A percentile compares a stretch with the other conserved stretches of the same genome.
phyloP scores from a whole-genome alignment of 2,888 invertebrate species.

The Ormyrus pomaceus region DNA sequence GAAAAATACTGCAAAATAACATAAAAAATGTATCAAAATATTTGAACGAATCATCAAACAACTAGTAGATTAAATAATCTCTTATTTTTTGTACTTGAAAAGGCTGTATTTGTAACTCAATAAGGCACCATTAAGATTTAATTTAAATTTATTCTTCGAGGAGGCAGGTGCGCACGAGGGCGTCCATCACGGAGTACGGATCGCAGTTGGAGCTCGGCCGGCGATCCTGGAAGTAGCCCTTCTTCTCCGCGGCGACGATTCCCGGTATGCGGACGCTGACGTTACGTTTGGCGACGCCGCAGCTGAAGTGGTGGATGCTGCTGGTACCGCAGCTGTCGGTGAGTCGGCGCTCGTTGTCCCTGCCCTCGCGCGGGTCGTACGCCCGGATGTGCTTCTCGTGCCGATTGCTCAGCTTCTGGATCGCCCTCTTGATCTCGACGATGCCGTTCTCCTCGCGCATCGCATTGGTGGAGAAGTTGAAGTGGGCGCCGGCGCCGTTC shows the following conservation, averaged over 20 bases:
- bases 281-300: slow-evolving; percentile 95
- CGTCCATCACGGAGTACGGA: slow-evolving; percentile 90
- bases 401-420: slow-evolving; percentile 93
- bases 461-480: slow-evolving; percentile 94
- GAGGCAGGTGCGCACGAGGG: slow-evolving; percentile 88
- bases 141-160: too few relatives aligned
- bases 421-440: slow-evolving; percentile 94
- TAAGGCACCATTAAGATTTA: too few relatives aligned
- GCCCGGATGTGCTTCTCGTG: slow-evolving; percentile 96
- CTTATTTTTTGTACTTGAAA: too few relatives aligned
- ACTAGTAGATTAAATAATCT: too few relatives aligned
- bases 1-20: too few relatives aligned
- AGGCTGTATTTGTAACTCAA: too few relatives aligned
- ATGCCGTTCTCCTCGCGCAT: slow-evolving; percentile 95
- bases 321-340: slow-evolving; percentile 98
- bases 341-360: slow-evolving; percentile 96
- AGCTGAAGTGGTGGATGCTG: slow-evolving; percentile 97
- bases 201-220: slow-evolving; percentile 95
- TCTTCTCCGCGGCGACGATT: slow-evolving; percentile 91
- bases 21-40: too few relatives aligned
- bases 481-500: slow-evolving; percentile 98
- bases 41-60: too few relatives aligned
- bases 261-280: slow-evolving; percentile 96
- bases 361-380: slow-evolving; percentile 96
- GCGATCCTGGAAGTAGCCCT: slow-evolving; percentile 96